A percentile compares a stretch with the other conserved stretches of the same genome.
Evolutionary conservation across 2,888 invertebrate genomes (phyloP).

Genomic region (Malthinus seriepunctatus): DNA sequence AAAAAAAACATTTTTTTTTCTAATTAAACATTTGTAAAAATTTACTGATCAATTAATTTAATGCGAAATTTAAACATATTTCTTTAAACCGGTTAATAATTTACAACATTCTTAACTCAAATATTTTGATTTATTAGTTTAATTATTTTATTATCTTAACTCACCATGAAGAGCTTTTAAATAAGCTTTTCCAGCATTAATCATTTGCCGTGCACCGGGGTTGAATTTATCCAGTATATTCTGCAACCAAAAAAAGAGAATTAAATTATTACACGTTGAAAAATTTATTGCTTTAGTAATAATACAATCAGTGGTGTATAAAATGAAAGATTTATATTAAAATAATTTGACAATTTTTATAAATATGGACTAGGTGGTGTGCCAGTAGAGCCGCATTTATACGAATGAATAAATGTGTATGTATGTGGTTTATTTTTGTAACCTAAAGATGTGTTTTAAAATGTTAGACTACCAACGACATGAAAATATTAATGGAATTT

Average conservation of each 20-base stretch:
- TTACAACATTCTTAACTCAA: neutral
- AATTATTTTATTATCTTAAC: slow-evolving; percentile 46
- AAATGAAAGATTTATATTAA: neutral
- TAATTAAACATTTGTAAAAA: too few relatives aligned
- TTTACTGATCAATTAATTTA: too few relatives aligned
- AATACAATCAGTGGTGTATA: neutral
- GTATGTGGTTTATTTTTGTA: too few relatives aligned
- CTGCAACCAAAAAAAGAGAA: slow-evolving; percentile 66
- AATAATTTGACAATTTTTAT: neutral
- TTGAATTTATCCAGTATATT: slow-evolving; percentile 96
- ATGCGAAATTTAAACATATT: neutral
- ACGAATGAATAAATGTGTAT: too few relatives aligned
- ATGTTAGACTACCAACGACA: too few relatives aligned
- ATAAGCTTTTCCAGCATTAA: slow-evolving; percentile 92
- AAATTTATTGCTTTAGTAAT: slow-evolving; percentile 13
- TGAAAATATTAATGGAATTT: too few relatives aligned
- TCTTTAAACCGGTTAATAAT: neutral
- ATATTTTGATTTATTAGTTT: neutral
- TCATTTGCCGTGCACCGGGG: slow-evolving; percentile 91
- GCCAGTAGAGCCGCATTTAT: too few relatives aligned
- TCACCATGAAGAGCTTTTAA: slow-evolving; percentile 93
- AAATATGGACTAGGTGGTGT: too few relatives aligned
- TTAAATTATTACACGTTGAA: slow-evolving; percentile 19
- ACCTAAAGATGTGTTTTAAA: too few relatives aligned
- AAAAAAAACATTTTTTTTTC: too few relatives aligned